Conservation (phyloP, 2,113 vertebrate species). For the Vicugna pacos region DNA sequence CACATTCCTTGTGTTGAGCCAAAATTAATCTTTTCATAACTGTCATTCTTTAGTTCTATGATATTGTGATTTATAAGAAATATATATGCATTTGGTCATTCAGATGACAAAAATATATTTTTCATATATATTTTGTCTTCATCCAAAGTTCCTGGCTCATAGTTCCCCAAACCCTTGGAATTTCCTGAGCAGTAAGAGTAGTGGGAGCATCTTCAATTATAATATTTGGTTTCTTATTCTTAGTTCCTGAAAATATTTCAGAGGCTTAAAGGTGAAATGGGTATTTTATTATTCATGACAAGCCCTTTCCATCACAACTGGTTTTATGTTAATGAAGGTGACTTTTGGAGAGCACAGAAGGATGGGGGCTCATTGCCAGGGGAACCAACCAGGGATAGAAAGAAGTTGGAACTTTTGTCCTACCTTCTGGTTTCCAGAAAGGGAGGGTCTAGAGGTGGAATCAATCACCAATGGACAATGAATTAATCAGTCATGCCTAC, state of each 20-base stretch:
- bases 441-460: neutral
- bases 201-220: neutral
- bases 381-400: neutral
- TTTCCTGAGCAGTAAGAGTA: neutral
- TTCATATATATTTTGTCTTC: neutral
- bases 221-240: neutral
- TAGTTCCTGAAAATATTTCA: neutral
- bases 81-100: neutral
- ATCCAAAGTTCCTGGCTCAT: neutral
- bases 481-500: neutral
- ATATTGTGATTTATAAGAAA: neutral
- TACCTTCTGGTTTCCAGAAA: neutral
- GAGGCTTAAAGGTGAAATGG: neutral
- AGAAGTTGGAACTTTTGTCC: neutral
- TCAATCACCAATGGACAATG: neutral
- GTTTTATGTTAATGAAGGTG: neutral
- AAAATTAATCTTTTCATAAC: slow-evolving; percentile 3
- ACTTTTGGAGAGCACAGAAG: neutral
- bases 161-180: neutral
- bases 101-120: neutral
- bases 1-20: neutral
- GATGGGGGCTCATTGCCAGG: neutral
- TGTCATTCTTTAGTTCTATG: neutral
- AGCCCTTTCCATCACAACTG: neutral
- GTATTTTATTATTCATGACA: neutral